Evolutionary conservation across 2,888 invertebrate species (phyloP).

Genomic region (Julus scandinavius): DNA sequence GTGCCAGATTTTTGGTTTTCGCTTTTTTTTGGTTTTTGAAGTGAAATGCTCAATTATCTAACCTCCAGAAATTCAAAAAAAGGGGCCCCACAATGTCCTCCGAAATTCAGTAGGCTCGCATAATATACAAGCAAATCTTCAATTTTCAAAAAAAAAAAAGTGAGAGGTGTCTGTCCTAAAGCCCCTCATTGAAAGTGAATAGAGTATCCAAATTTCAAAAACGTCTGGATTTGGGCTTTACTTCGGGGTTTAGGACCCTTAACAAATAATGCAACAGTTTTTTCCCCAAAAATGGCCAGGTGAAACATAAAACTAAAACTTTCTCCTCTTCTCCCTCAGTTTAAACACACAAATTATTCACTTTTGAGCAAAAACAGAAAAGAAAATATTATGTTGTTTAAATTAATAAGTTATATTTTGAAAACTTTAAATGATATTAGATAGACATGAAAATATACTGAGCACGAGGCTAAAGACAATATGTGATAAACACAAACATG

Average conservation of each 20-base stretch:
- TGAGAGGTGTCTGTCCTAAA: not conserved
- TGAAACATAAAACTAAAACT: not conserved
- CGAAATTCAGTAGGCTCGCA: not conserved
- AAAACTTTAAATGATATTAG: too few species aligned
- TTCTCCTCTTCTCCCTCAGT: too few species aligned
- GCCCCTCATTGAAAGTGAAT: not conserved
- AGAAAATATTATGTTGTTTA: too few species aligned
- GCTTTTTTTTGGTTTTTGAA: not conserved
- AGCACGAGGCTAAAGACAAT: too few species aligned
- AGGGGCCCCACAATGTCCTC: not conserved
- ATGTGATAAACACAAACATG: too few species aligned
- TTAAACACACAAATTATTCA: too few species aligned
- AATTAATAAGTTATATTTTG: too few species aligned
- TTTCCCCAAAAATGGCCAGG: not conserved
- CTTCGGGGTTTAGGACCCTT: not conserved
- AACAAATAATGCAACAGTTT: not conserved
- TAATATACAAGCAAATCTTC: not conserved
- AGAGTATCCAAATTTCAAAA: not conserved
- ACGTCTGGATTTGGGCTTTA: not conserved
- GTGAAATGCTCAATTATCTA: conserved; percentile 26
- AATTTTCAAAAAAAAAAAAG: not conserved
- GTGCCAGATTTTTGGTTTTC: conserved; percentile 17
- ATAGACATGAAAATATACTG: too few species aligned
- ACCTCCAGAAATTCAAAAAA: conserved; percentile 24
- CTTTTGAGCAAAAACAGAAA: too few species aligned